Evolutionary conservation across 2,113 vertebrate species (phyloP), one percentile per base, ranked within the genome.

Genomic region (Syrrhaptes paradoxus): DNA sequence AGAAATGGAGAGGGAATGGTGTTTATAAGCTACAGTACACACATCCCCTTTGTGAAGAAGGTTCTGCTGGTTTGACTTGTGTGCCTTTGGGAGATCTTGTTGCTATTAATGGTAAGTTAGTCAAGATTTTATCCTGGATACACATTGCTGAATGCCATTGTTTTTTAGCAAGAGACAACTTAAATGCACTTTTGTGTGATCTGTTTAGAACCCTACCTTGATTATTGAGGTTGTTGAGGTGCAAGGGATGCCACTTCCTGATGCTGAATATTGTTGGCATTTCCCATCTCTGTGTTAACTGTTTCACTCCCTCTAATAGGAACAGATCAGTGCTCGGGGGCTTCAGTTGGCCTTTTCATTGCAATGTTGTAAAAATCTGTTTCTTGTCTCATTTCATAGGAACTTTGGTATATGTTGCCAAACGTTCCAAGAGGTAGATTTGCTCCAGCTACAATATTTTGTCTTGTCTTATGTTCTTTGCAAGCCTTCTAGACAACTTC

Each of bases 1-100:
- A 97, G 59, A 98, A 97, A 6, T 99, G 99, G 99, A 98, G 98
- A 73, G 97, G 96, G 2, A 95, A 85, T 0, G 98, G 98, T 1
- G 91, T 99, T 73, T 99, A 99, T 91, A 98, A 94, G 68, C 97
- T 99, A 29, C 98, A 98, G 78, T 99, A 99, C 93, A 82, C 93
- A 0, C 99, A 99, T 36, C 98, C 98, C 4, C 98, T 99, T 76
- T 99, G 99, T 2, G 98, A 98, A 29, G 97, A 97, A 54, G 98
- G 98, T 93, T 92, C 94, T 43, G 98, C 98, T 26, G 96, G 96
- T 17, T 97, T 99, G 95, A 98, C 98, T n/a, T 98, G 98, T 3
- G 98, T 99, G 87, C 97, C 98, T 73, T 98, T 99, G 98, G 99
- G 98, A 72, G 97, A 97, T 25, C 90, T 98, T 9, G 94, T 99